A percentile compares a stretch with the other conserved stretches of the same genome.
Conservation (phyloP, 2,888 invertebrate genomes). For the Pachymerium ferrugineum region DNA sequence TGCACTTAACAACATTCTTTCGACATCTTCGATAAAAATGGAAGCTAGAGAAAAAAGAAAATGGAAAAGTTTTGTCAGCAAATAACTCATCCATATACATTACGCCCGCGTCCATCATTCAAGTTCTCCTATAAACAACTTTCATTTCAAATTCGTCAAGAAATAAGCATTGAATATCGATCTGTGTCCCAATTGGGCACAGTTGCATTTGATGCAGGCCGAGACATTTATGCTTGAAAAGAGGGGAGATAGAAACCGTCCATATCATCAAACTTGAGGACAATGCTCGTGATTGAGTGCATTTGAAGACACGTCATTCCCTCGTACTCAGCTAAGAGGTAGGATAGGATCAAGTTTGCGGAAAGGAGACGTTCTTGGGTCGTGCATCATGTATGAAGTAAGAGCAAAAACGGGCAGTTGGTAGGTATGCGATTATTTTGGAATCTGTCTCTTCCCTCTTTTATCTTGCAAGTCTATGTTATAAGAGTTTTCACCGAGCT, state of each 20-base stretch:
- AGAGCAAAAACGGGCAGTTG: background rate
- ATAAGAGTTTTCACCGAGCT: too few relatives aligned
- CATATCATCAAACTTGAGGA: background rate
- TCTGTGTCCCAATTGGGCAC: background rate
- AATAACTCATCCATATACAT: too few relatives aligned
- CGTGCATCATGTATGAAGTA: background rate
- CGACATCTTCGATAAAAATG: too few relatives aligned
- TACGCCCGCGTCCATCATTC: background rate
- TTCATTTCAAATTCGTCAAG: background rate
- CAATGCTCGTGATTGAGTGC: conserved; percentile 15
- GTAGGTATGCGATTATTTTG: background rate
- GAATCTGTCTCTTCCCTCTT: background rate
- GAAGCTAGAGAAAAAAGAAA: too few relatives aligned
- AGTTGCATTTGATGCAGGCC: background rate
- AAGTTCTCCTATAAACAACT: background rate
- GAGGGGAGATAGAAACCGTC: background rate
- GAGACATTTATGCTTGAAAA: background rate
- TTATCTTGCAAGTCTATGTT: too few relatives aligned
- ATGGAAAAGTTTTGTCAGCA: background rate
- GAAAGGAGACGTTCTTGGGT: background rate
- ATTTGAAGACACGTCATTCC: background rate
- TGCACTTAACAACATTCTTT: too few relatives aligned
- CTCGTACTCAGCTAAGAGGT: background rate
- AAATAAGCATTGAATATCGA: background rate
- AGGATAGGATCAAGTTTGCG: background rate